Base-by-base conservation (phyloP, 2,113 vertebrate genomes). In the Cebus imitator region DNA sequence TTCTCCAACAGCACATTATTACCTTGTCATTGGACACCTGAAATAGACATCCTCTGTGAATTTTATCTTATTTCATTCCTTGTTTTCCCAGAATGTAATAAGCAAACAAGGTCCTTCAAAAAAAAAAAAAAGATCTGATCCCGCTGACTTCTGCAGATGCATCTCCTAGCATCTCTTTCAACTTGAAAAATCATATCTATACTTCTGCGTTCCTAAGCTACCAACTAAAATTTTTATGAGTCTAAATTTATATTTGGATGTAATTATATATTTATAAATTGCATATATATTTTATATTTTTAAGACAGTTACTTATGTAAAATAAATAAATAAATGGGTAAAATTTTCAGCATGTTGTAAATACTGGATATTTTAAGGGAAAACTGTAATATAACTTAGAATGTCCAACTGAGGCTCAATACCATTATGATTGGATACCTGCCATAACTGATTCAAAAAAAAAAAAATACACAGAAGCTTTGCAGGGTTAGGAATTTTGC, bases 311-410 rank as follows among this genome's bases (percentile, higher is more conserved):
- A 78, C 82, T 16, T 40, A 3, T 18, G 27, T 48, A 18, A 90
- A 80, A 73, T 76, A 70, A 89, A 66, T 45, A 57, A 87, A 57
- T 57, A 95, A 70, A 82, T 45, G 27, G 68, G 21, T 94, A 35
- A 73, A 48, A 58, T 83, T 82, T 93, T 73, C 52, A 32, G 45
- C 20, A 43, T 66, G 5, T n/a, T 73, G 50, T 76, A 73, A 64
- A 78, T 70, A 58, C 9, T 72, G 68, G 68, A 35, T 89, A 86
- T 80, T 93, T 95, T 92, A 78, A 87, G 75, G 95, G 55, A 72
- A 84, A 86, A 73, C 18, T 70, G n/a, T 76, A 80, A 66, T 48
- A 11, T 13, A 85, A 61, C 11, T 79, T 72, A 50, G 21, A 45
- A 25, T 37, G 21, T 11, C 40, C 27, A 35, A 0, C 3, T 37